Percentiles rank a stretch among this genome's conserved stretches.
phyloP scores from a whole-genome alignment of 2,888 invertebrate genomes.

The Synanthedon vespiformis region DNA sequence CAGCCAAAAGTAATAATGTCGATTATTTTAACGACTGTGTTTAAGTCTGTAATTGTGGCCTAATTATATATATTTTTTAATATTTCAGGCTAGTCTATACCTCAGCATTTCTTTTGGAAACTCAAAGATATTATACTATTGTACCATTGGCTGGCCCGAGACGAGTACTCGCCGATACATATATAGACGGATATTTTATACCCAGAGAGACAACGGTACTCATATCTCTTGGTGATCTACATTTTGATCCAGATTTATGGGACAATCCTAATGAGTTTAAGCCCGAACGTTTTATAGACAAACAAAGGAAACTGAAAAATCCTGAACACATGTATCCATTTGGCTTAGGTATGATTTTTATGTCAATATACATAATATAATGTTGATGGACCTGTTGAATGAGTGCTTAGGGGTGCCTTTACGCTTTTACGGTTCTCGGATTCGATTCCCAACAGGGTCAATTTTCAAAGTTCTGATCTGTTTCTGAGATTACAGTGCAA shows the following conservation, averaged over 20 bases:
- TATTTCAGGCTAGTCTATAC: constrained; percentile 59
- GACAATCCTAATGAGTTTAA: constrained; percentile 69
- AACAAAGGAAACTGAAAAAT: constrained; percentile 57
- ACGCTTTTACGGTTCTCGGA: too few species aligned
- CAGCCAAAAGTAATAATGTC: constrained; percentile 25
- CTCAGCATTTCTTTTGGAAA: constrained; percentile 68
- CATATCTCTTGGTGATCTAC: constrained; percentile 61
- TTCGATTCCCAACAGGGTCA: too few species aligned
- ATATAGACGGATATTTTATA: constrained; percentile 48
- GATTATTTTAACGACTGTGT: too few species aligned
- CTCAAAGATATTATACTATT: constrained; percentile 67
- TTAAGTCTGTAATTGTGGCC: background rate
- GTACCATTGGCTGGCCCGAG: constrained; percentile 69
- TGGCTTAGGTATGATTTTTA: constrained; percentile 69
- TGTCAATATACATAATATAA: too few species aligned
- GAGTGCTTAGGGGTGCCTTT: too few species aligned
- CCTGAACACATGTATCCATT: constrained; percentile 73
- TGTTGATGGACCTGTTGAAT: too few species aligned
- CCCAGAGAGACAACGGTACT: constrained; percentile 67
- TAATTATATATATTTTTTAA: background rate
- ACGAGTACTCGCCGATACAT: constrained; percentile 33
- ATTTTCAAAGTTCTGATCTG: too few species aligned
- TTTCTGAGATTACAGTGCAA: too few species aligned
- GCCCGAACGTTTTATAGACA: constrained; percentile 74
- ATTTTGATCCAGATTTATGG: constrained; percentile 67